Evolutionary conservation across 2,113 vertebrate genomes (phyloP), one percentile per base, ranked within the genome.

Genomic region (Ovis aries): DNA sequence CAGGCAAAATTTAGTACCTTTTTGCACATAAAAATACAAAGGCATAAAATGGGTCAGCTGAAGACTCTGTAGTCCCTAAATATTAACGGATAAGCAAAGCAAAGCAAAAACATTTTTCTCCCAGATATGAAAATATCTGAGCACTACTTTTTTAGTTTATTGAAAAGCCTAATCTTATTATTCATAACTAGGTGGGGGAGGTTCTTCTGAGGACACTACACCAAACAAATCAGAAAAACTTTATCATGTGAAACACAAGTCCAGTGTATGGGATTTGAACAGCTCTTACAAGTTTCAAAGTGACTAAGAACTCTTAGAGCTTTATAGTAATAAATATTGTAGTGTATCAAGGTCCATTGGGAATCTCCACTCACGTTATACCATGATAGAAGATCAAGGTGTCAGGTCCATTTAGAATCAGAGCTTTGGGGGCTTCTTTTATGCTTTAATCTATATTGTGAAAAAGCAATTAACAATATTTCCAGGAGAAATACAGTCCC

Each of bases 371-470:
- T 98, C 98, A 94, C 96, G 98, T 21, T 98, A 98, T 87, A 98
- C 98, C 96, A 97, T 7, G 97, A 95, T 5, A 97, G 98, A 98
- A 99, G 98, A 99, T 93, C 98, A 97, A 98, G 97, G 98, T 98
- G 98, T 99, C 98, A 98, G 97, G 97, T 98, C 97, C 93, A 97
- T 98, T 99, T 99, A 99, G 94, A 98, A 98, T 99, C 98, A 99
- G 98, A 97, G 97, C 90, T 80, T 96, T 98, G 98, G 89, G 83
- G 92, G 96, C 95, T 98, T 98, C 91, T 97, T 97, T 90, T 90
- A 95, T 94, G 90, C 95, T 97, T 98, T 98, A 98, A 98, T 97
- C 96, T 95, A 88, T 96, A 97, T 97, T 97, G 92, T 59, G 17
- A 98, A 97, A 97, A 98, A 95, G 71, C 96, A 95, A 86, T 93